Conservation (phyloP, 2,113 vertebrate genomes). For the Oceanites oceanicus region DNA sequence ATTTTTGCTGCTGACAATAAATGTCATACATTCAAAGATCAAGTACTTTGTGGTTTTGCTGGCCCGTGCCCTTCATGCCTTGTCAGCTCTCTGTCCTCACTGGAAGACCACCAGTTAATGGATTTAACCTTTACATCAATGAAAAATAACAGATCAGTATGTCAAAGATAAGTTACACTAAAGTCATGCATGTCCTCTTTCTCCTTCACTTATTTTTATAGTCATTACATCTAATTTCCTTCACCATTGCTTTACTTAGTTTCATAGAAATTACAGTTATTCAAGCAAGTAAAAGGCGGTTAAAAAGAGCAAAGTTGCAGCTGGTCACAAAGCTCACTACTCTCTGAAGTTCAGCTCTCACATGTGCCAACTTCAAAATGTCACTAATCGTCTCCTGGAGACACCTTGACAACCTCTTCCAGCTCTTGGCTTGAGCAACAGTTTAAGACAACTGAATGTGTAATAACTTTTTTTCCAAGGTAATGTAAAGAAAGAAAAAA, state of each 20-base stretch:
- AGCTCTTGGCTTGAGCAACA: background rate
- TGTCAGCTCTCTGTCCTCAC: slow-evolving; percentile 22
- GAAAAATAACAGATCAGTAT: background rate
- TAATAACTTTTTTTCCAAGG: background rate
- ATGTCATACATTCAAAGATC: slow-evolving; percentile 14
- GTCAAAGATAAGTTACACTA: background rate
- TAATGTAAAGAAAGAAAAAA: background rate
- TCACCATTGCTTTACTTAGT: background rate
- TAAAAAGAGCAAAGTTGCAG: background rate
- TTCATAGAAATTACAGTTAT: background rate
- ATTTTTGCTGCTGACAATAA: background rate
- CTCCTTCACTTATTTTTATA: slow-evolving; percentile 36
- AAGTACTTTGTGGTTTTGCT: background rate
- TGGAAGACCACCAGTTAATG: slow-evolving; percentile 42
- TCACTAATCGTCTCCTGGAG: slow-evolving; percentile 1
- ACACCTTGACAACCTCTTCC: background rate
- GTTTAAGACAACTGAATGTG: background rate
- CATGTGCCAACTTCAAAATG: background rate
- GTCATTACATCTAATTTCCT: background rate
- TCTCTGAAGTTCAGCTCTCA: background rate
- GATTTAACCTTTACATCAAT: slow-evolving; percentile 40
- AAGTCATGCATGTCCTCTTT: background rate
- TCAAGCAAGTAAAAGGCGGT: slow-evolving; percentile 3
- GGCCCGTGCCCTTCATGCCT: slow-evolving; percentile 18
- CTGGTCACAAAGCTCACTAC: background rate